phyloP scores from a whole-genome alignment of 2,797 vertebrate species.

The Takifugu rubripes region DNA sequence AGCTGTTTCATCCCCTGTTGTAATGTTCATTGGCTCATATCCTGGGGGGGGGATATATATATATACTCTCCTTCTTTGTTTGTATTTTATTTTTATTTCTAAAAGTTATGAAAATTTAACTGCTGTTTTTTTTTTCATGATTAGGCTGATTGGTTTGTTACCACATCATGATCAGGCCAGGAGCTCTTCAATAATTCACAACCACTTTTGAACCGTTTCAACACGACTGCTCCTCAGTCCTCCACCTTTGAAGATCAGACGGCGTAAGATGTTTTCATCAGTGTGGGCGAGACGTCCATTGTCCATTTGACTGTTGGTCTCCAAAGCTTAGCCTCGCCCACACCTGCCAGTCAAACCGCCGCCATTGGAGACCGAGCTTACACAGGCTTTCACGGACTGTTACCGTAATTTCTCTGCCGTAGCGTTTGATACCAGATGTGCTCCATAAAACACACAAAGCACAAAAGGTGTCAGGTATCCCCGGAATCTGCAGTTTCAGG shows the following conservation, averaged over 20 bases:
- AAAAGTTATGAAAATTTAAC: neutral
- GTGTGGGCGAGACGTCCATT: slow-evolving; percentile 45
- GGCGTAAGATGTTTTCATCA: slow-evolving; percentile 58
- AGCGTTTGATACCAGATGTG: slow-evolving; percentile 71
- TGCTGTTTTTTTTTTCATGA: neutral
- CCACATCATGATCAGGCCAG: slow-evolving; percentile 41
- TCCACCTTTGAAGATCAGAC: slow-evolving; percentile 68
- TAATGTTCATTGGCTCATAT: neutral
- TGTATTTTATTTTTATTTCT: neutral
- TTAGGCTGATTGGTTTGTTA: slow-evolving; percentile 30
- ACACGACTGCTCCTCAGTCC: slow-evolving; percentile 57
- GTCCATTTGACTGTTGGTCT: slow-evolving; percentile 70
- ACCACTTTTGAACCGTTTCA: slow-evolving; percentile 52
- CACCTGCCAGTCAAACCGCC: slow-evolving; percentile 59
- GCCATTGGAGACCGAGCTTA: slow-evolving; percentile 48
- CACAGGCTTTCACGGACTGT: slow-evolving; percentile 60
- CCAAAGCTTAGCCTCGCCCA: slow-evolving; percentile 58
- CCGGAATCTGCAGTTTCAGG: slow-evolving; percentile 41
- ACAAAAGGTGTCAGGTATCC: slow-evolving; percentile 64
- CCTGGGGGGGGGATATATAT: neutral
- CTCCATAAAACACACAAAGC: slow-evolving; percentile 66
- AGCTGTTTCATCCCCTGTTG: slow-evolving; percentile 30
- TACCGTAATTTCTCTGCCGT: slow-evolving; percentile 72
- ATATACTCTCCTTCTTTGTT: neutral
- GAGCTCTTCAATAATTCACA: slow-evolving; percentile 55